Conservation (phyloP, 2,113 vertebrate species). For the Progne subis region DNA sequence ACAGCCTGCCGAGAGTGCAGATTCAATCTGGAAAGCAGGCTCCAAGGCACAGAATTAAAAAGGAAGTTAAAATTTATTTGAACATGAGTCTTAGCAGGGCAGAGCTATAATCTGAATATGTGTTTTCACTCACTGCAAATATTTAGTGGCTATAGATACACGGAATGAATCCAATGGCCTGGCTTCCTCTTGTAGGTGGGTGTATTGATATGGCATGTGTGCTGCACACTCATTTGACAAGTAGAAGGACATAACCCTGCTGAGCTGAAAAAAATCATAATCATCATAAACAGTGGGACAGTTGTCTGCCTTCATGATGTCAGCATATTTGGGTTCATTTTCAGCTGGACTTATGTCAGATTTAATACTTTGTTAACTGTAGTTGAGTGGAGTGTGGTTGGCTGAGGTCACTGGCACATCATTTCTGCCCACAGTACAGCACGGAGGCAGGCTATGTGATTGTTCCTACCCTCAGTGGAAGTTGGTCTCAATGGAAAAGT, state of each 20-base stretch:
- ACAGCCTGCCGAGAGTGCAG: background rate
- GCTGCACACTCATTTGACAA: background rate
- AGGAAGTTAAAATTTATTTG: conserved; percentile 29
- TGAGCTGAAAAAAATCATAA: background rate
- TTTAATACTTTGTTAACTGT: background rate
- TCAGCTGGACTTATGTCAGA: background rate
- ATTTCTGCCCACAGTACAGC: background rate
- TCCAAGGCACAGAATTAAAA: conserved; percentile 19
- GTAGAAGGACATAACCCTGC: conserved; percentile 6
- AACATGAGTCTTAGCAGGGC: background rate
- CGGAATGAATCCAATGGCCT: background rate
- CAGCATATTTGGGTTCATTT: background rate
- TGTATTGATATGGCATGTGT: background rate
- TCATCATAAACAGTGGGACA: background rate
- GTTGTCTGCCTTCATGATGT: background rate
- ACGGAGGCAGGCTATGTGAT: background rate
- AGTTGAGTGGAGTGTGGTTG: background rate
- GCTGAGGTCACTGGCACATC: background rate
- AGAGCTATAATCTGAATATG: conserved; percentile 2
- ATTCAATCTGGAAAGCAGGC: background rate
- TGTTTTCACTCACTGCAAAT: conserved; percentile 22
- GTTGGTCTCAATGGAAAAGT: background rate
- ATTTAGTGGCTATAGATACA: background rate
- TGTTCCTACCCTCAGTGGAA: background rate
- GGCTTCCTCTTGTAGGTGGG: background rate